Conservation (phyloP, 2,888 invertebrate species). For the Metallyticus violacea region DNA sequence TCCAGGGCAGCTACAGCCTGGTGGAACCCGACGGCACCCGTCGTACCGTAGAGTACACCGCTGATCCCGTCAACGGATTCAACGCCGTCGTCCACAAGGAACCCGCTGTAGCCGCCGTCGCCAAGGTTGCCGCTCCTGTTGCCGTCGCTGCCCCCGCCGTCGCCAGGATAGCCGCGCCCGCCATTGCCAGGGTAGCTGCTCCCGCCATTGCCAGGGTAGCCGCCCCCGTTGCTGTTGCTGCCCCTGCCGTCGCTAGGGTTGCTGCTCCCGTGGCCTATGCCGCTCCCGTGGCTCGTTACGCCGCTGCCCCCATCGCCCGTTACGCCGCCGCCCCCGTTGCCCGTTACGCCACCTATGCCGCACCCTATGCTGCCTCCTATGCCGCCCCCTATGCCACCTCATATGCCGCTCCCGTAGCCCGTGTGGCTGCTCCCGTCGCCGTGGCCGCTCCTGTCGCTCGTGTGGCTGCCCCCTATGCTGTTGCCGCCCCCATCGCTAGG, state of each 20-base stretch:
- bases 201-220: neutral
- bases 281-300: neutral
- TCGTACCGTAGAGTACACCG: neutral
- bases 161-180: conserved; percentile 21
- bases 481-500: neutral
- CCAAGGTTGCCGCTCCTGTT: conserved; percentile 32
- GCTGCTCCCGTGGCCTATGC: neutral
- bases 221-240: neutral
- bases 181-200: conserved; percentile 8
- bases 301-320: neutral
- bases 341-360: neutral
- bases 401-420: neutral
- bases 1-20: conserved; percentile 2
- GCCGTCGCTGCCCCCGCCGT: conserved; percentile 37
- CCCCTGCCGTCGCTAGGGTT: conserved; percentile 1
- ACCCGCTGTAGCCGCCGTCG: conserved; percentile 29
- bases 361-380: neutral
- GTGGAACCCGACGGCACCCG: conserved; percentile 3
- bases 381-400: too few species aligned
- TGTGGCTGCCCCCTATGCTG: conserved; percentile 20
- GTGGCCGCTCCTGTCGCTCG: neutral
- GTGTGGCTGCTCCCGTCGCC: neutral
- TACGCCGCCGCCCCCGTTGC: conserved; percentile 11
- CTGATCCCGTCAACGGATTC: conserved; percentile 9
- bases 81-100: neutral